These are phyloP conservation scores for Tipula vernalis DNA, from an alignment of 2,888 invertebrate species.

Conservation along the genomic window DNA sequence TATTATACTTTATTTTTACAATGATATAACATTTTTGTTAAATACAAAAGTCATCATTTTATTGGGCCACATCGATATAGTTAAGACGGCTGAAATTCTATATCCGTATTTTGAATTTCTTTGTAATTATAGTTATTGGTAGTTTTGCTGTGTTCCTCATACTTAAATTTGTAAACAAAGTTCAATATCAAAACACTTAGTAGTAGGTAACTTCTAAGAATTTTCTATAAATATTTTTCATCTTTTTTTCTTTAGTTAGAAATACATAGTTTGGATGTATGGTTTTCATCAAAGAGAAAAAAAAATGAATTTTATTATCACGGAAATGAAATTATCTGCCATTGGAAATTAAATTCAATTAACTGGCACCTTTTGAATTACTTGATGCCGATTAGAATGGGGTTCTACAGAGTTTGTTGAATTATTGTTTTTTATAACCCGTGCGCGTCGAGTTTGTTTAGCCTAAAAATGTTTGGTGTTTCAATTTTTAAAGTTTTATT, in stretches of 20 bases:
- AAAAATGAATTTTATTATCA: not conserved
- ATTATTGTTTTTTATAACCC: too few species aligned
- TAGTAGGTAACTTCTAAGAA: not conserved
- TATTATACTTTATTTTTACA: not conserved
- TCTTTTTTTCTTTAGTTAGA: not conserved
- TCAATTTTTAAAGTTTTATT: too few species aligned
- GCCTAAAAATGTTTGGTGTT: too few species aligned
- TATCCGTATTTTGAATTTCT: not conserved
- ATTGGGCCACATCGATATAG: not conserved
- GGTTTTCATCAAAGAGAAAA: not conserved
- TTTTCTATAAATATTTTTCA: not conserved
- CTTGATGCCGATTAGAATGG: not conserved
- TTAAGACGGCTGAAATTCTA: not conserved
- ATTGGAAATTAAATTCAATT: not conserved
- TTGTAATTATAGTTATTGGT: not conserved
- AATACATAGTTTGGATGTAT: not conserved
- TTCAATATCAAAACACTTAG: not conserved
- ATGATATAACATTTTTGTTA: not conserved
- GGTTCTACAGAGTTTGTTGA: not conserved
- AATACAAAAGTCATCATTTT: not conserved
- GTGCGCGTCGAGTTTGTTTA: too few species aligned
- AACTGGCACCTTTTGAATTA: not conserved
- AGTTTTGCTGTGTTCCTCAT: not conserved
- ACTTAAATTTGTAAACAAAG: not conserved
- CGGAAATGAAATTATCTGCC: not conserved